Percentiles rank a stretch among this genome's conserved stretches.
Evolutionary conservation across 2,113 vertebrate species (phyloP).

Genomic region (Charadrius vociferus): DNA sequence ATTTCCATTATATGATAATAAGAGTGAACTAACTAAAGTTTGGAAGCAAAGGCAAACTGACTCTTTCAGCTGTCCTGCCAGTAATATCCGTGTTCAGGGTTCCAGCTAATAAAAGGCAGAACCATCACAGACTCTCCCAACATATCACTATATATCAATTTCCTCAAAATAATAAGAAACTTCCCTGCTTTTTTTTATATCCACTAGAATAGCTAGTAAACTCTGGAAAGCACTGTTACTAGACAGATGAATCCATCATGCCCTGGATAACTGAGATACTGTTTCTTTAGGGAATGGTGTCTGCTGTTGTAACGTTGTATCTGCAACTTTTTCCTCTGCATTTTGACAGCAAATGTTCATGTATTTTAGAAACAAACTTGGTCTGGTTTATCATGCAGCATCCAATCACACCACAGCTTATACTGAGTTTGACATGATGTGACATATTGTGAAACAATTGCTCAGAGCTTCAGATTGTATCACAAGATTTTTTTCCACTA

Average conservation of each 20-base stretch:
- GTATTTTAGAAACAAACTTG: neutral
- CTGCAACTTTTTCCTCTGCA: neutral
- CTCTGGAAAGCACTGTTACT: neutral
- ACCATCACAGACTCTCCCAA: neutral
- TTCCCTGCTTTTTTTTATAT: neutral
- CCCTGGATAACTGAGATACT: neutral
- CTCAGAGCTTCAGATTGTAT: neutral
- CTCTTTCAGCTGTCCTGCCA: neutral
- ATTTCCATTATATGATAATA: neutral
- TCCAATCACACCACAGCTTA: slow-evolving; percentile 5
- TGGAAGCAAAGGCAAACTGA: neutral
- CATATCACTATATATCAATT: neutral
- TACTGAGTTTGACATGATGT: neutral
- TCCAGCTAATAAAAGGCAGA: neutral
- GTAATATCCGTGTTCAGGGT: neutral
- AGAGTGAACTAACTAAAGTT: neutral
- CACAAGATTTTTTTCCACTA: neutral
- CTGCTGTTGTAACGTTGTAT: neutral
- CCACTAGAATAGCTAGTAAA: neutral
- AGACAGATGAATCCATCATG: neutral
- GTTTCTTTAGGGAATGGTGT: neutral
- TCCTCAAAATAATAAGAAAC: neutral
- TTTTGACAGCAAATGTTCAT: neutral
- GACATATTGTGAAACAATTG: neutral
- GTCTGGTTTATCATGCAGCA: neutral